Evolutionary conservation across 1,140 invertebrate genomes (phyloP).

Genomic region (Drosophila seguyi): DNA sequence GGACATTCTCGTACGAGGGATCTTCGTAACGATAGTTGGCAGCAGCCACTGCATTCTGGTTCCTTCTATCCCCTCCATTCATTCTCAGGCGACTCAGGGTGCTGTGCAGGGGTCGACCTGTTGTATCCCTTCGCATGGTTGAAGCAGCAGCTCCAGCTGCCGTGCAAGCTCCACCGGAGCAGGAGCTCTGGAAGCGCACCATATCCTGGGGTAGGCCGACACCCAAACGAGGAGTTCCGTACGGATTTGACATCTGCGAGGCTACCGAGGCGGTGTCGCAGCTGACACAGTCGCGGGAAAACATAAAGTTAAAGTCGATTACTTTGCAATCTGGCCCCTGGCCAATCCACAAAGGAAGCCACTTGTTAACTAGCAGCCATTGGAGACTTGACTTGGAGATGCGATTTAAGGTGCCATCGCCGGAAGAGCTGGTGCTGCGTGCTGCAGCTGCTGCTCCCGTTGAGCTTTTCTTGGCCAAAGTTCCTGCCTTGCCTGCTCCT

Average conservation of each 20-base stretch:
- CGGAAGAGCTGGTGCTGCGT: slow-evolving; percentile 30
- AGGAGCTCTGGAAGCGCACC: slow-evolving; percentile 75
- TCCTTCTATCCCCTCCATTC: slow-evolving; percentile 47
- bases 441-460: slow-evolving; percentile 35
- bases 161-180: slow-evolving; percentile 22
- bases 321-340: slow-evolving; percentile 87
- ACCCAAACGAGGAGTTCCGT: slow-evolving; percentile 75
- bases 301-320: slow-evolving; percentile 86
- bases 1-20: slow-evolving; percentile 83
- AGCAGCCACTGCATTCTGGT: slow-evolving; percentile 35
- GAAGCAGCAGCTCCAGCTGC: slow-evolving; percentile 17
- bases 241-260: slow-evolving; percentile 76
- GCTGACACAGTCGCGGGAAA: slow-evolving; percentile 81
- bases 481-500: slow-evolving; percentile 26
- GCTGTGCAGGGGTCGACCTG: slow-evolving; percentile 68
- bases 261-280: slow-evolving; percentile 75
- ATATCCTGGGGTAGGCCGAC: slow-evolving; percentile 72
- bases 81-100: slow-evolving; percentile 70
- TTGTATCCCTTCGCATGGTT: slow-evolving; percentile 41
- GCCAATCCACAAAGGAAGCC: slow-evolving; percentile 87
- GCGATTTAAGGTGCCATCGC: slow-evolving; percentile 79
- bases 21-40: slow-evolving; percentile 72
- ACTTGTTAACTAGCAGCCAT: slow-evolving; percentile 87
- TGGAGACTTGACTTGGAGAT: slow-evolving; percentile 87
- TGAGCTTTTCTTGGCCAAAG: slow-evolving; percentile 57